Percentiles rank a stretch among this genome's conserved stretches.
phyloP scores from a whole-genome alignment of 2,113 vertebrate species.

The Tamias sibiricus region DNA sequence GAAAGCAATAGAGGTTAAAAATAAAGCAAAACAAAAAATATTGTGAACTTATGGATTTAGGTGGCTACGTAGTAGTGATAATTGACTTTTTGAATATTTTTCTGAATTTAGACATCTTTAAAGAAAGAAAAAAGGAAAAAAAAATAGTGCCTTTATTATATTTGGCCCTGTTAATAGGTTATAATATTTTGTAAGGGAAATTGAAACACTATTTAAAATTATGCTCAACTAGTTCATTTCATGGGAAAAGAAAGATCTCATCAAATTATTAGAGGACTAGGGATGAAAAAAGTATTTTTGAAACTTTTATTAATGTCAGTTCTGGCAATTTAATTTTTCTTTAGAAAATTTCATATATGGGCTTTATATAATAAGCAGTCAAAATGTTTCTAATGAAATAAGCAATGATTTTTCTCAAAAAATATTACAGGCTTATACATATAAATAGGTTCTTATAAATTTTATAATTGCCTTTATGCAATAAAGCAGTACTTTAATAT shows the following conservation, averaged over 20 bases:
- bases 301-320: neutral
- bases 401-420: conserved; percentile 44
- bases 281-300: neutral
- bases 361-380: neutral
- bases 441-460: neutral
- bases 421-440: neutral
- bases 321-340: neutral
- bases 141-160: neutral
- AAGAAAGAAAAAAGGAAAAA: neutral
- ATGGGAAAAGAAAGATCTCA: neutral
- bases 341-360: neutral
- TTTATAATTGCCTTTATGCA: conserved; percentile 6
- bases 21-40: neutral
- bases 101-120: neutral
- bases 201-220: conserved; percentile 7
- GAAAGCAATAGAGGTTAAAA: neutral
- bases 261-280: neutral
- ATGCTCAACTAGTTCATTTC: neutral
- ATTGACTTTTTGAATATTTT: neutral
- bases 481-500: neutral
- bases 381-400: conserved; percentile 47
- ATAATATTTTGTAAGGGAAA: neutral
- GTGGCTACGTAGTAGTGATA: neutral
- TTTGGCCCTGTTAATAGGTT: neutral
- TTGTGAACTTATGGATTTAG: neutral